Percentiles rank a stretch among this genome's conserved stretches.
Conservation (phyloP, 2,888 invertebrate species). For the Agrochola litura region DNA sequence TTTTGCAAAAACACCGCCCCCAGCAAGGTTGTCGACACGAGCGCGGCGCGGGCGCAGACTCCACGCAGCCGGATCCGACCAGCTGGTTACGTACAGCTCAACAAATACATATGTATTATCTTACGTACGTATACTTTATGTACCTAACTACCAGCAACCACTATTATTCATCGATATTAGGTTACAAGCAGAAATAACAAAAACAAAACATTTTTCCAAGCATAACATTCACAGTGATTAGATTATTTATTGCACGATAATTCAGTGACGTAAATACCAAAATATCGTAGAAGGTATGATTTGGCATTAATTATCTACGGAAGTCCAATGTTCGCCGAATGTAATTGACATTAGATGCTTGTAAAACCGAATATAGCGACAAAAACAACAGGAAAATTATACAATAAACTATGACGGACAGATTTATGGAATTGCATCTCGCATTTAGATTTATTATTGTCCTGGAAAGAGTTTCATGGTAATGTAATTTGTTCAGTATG, state of each 20-base stretch:
- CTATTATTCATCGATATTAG: conserved; percentile 24
- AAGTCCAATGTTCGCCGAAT: conserved; percentile 45
- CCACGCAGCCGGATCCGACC: conserved; percentile 74
- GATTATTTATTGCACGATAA: conserved; percentile 27
- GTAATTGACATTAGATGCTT: conserved; percentile 30
- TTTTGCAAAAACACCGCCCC: conserved; percentile 86
- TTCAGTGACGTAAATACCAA: conserved; percentile 32
- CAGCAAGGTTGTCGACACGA: conserved; percentile 83
- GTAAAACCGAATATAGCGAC: conserved; percentile 24
- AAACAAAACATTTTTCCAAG: conserved; percentile 23
- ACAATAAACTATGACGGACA: conserved; percentile 28
- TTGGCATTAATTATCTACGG: conserved; percentile 29
- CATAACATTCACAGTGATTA: conserved; percentile 26
- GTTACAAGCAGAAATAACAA: conserved; percentile 11
- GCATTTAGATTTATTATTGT: conserved; percentile 26
- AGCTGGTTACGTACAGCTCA: conserved; percentile 55
- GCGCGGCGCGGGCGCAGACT: conserved; percentile 58
- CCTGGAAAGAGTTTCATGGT: conserved; percentile 26
- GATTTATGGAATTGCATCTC: conserved; percentile 32
- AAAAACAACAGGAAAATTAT: conserved; percentile 56
- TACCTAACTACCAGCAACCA: background rate
- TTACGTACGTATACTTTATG: conserved; percentile 27
- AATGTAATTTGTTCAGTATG: conserved; percentile 16
- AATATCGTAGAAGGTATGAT: conserved; percentile 21
- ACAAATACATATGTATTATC: conserved; percentile 22